Evolutionary conservation across 2,113 vertebrate species (phyloP).

Genomic region (Odocoileus hemionus): DNA sequence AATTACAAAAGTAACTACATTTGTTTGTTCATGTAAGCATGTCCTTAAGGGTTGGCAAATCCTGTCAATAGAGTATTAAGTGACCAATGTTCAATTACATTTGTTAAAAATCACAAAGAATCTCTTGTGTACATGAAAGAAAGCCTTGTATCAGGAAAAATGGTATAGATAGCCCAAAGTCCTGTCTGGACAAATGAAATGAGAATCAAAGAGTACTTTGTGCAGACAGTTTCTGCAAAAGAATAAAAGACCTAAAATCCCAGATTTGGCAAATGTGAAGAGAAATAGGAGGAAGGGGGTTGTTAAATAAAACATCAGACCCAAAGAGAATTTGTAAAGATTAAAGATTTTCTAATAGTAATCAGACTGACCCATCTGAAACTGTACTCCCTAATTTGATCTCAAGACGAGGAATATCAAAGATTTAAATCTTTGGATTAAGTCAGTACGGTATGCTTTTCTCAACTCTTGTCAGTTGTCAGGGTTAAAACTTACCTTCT

Average conservation of each 20-base stretch:
- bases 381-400: not conserved
- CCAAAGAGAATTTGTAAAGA: not conserved
- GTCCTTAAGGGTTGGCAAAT: not conserved
- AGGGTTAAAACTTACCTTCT: not conserved
- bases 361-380: not conserved
- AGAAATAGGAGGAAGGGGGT: not conserved
- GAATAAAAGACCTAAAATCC: not conserved
- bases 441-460: not conserved
- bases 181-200: not conserved
- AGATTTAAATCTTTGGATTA: not conserved
- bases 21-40: too few species aligned
- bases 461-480: not conserved
- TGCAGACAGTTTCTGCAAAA: not conserved
- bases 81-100: not conserved
- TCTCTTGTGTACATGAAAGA: not conserved
- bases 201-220: not conserved
- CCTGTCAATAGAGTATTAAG: not conserved
- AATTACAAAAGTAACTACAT: not conserved
- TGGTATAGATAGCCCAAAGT: not conserved
- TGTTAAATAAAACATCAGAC: not conserved
- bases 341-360: not conserved
- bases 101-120: not conserved
- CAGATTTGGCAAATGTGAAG: fast-evolving
- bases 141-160: not conserved
- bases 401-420: not conserved